These are phyloP conservation scores for Stegana nigrithorax DNA, from an alignment of 2,888 invertebrate species.

Conservation along the genomic window DNA sequence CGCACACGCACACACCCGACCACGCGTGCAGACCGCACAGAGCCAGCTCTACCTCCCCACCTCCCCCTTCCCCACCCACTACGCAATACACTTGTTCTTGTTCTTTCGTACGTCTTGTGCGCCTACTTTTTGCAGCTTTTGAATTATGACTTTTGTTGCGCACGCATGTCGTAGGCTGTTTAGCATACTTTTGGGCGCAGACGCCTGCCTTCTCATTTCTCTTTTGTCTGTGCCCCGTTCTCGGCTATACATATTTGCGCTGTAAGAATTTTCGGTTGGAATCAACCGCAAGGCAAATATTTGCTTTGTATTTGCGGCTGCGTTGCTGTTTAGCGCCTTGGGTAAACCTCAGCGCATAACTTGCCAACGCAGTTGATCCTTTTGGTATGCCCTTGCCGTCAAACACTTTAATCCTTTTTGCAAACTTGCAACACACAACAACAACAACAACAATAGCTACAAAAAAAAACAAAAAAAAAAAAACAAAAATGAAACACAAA, in stretches of 20 bases:
- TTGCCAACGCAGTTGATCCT: constrained; percentile 6
- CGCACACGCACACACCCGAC: constrained; percentile 1
- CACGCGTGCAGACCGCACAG: not conserved
- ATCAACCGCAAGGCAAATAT: constrained; percentile 15
- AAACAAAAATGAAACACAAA: not conserved
- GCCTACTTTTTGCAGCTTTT: constrained; percentile 28
- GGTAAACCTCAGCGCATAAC: constrained; percentile 8
- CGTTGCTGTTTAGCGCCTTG: not conserved
- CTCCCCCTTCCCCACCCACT: not conserved
- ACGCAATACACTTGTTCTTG: constrained; percentile 5
- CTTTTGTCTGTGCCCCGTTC: not conserved
- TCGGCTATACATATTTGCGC: not conserved
- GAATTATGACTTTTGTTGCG: constrained; percentile 56
- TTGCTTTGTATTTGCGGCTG: constrained; percentile 3
- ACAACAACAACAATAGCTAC: too few relatives aligned
- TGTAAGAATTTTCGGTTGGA: not conserved
- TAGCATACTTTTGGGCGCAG: constrained; percentile 53
- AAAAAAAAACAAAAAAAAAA: not conserved
- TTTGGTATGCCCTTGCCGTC: not conserved
- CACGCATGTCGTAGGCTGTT: constrained; percentile 28
- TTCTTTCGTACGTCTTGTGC: not conserved
- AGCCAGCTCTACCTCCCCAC: too few relatives aligned
- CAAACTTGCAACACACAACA: not conserved
- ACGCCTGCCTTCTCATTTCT: not conserved
- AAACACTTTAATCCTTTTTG: constrained; percentile 11